A percentile compares a stretch with the other conserved stretches of the same genome.
phyloP scores from a whole-genome alignment of 2,888 invertebrate species.

The Ceriagrion tenellum region DNA sequence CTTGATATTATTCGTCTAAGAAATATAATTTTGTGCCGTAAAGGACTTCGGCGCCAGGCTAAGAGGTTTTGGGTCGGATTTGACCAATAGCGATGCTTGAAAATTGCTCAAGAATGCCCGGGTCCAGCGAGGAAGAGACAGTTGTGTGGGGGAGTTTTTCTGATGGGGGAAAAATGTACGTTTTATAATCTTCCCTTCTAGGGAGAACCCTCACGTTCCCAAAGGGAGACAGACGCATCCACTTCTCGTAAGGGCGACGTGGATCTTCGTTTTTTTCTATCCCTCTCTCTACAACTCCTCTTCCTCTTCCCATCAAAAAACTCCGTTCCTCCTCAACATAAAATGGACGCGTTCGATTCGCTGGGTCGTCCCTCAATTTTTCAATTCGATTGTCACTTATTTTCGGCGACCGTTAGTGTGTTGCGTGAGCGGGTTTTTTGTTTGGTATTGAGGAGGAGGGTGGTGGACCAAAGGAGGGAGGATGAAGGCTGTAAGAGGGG shows the following conservation, averaged over 20 bases:
- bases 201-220: not conserved
- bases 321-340: not conserved
- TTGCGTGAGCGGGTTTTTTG: not conserved
- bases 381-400: slow-evolving; percentile 39
- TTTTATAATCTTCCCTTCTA: not conserved
- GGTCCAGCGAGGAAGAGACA: not conserved
- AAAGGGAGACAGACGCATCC: not conserved
- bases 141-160: not conserved
- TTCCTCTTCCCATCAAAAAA: not conserved
- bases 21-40: not conserved
- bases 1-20: not conserved
- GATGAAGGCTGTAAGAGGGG: not conserved
- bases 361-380: not conserved
- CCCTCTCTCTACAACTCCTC: not conserved
- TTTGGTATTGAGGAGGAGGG: not conserved
- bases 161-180: not conserved
- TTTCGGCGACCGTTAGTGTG: slow-evolving; percentile 12
- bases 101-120: not conserved
- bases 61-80: not conserved
- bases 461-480: not conserved
- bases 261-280: not conserved
- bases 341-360: slow-evolving; percentile 23
- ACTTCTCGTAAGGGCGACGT: slow-evolving; percentile 6
- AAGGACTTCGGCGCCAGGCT: not conserved
- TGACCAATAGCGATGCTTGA: not conserved